Conservation (phyloP, 2,113 vertebrate species). For the Periophthalmus modestus region DNA sequence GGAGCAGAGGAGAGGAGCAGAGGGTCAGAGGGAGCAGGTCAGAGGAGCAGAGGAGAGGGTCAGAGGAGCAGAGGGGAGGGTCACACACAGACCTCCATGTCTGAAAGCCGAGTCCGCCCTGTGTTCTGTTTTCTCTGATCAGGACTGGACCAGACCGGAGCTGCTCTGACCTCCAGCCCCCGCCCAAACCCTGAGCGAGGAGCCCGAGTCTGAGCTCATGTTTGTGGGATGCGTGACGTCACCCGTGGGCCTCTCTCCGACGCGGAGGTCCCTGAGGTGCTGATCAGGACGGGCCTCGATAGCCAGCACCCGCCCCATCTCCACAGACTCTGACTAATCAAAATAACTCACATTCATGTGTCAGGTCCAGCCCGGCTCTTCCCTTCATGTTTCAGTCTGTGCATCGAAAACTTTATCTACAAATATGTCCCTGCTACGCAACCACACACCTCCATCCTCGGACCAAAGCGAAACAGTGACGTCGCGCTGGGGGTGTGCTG, state of each 20-base stretch:
- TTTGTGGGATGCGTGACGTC: constrained; percentile 52
- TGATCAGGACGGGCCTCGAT: constrained; percentile 74
- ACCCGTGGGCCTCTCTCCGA: constrained; percentile 61
- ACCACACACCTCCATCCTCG: too few relatives aligned
- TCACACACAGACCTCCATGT: too few relatives aligned
- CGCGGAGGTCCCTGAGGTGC: constrained; percentile 62
- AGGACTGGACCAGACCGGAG: not conserved
- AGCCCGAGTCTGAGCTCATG: constrained; percentile 59
- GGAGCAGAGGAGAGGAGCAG: too few relatives aligned
- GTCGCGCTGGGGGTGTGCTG: too few relatives aligned
- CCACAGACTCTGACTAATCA: constrained; percentile 78
- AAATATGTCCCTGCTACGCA: too few relatives aligned
- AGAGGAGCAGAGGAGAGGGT: too few relatives aligned
- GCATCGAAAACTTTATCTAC: too few relatives aligned
- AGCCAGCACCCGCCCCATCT: constrained; percentile 73
- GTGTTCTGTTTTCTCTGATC: not conserved
- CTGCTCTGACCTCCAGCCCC: constrained; percentile 27
- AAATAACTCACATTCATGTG: constrained; percentile 67
- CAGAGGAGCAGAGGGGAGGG: too few relatives aligned
- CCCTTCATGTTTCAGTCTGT: not conserved
- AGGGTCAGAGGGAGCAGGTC: too few relatives aligned
- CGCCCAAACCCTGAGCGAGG: constrained; percentile 25
- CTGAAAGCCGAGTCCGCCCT: not conserved
- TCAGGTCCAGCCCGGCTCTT: not conserved
- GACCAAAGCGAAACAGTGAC: too few relatives aligned